Conservation (phyloP, 2,888 invertebrate genomes). For the Dynastes tityus region DNA sequence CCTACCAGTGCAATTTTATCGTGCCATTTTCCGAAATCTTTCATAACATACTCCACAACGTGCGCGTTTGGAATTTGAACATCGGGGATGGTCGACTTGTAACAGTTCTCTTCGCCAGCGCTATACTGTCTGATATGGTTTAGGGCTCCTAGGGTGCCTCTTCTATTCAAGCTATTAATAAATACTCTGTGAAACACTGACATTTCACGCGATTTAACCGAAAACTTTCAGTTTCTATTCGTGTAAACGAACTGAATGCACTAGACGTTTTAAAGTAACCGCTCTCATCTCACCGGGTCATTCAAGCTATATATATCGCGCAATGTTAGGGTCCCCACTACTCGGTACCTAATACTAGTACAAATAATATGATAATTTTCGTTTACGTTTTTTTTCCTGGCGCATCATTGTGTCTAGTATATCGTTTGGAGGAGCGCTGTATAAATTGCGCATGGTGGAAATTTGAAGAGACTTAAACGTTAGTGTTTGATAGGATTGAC, state of each 20-base stretch:
- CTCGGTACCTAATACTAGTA: background rate
- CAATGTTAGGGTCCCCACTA: conserved; percentile 8
- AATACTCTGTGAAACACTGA: conserved; percentile 45
- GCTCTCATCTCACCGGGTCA: conserved; percentile 4
- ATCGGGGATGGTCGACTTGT: conserved; percentile 70
- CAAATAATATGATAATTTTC: conserved; percentile 22
- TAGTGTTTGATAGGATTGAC: background rate
- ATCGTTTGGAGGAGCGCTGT: background rate
- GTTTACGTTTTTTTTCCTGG: conserved; percentile 16
- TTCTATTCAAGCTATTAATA: conserved; percentile 32
- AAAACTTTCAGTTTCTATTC: background rate
- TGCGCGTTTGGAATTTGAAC: conserved; percentile 72
- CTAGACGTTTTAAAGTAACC: conserved; percentile 21
- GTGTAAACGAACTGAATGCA: background rate
- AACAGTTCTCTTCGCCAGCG: conserved; percentile 12
- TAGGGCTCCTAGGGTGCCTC: conserved; percentile 31
- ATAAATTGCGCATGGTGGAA: background rate
- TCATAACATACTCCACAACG: conserved; percentile 74
- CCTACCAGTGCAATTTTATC: conserved; percentile 66
- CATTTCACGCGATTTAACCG: conserved; percentile 37
- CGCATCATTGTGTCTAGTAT: conserved; percentile 13
- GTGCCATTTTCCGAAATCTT: conserved; percentile 72
- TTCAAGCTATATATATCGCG: conserved; percentile 18
- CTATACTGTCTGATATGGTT: conserved; percentile 30
- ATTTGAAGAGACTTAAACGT: background rate